Conservation (phyloP, 1,140 invertebrate species). For the Macrosteles quadrilineatus region DNA sequence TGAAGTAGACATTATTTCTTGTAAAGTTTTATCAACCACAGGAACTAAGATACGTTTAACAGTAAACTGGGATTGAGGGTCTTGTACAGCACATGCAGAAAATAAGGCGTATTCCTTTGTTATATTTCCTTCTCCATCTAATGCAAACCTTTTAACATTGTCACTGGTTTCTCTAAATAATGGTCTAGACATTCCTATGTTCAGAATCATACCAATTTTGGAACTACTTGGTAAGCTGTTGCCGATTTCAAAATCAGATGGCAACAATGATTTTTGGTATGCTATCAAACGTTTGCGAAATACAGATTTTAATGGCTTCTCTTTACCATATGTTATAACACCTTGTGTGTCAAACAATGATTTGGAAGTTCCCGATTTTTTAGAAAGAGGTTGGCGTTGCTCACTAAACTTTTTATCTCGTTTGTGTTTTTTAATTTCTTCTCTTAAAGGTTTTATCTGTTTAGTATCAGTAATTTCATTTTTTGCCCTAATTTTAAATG, state of each 20-base stretch:
- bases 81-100: neutral
- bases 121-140: neutral
- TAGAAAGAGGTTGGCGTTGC: neutral
- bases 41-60: neutral
- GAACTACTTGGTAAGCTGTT: neutral
- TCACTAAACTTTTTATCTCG: neutral
- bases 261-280: too few species aligned
- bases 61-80: neutral
- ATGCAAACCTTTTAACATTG: neutral
- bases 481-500: conserved; percentile 6
- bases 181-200: neutral
- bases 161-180: neutral
- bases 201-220: neutral
- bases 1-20: too few species aligned
- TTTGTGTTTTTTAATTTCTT: neutral
- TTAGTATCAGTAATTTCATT: neutral
- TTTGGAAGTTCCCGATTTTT: neutral
- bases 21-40: neutral
- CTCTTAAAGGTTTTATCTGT: neutral
- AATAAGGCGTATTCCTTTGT: neutral
- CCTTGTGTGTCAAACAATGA: neutral
- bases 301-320: neutral
- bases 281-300: neutral
- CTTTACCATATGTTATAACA: conserved; percentile 8
- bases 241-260: too few species aligned